Base-by-base conservation (phyloP, 2,888 invertebrate genomes). In the Conus canariensis region DNA sequence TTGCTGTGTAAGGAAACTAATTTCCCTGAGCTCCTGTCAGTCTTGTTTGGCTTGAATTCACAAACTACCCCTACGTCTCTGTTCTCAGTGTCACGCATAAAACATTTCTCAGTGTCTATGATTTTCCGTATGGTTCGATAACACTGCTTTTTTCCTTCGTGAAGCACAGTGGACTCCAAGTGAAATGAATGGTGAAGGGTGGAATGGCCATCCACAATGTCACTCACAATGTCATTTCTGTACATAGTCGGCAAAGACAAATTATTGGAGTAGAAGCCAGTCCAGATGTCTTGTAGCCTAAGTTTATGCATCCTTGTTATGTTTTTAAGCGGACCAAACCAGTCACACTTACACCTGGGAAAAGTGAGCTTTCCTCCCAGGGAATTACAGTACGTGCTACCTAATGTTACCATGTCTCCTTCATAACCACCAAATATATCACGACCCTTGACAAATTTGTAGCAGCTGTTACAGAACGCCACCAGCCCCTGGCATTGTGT, bases 141-240 rank as follows among this genome's bases (percentile, higher is more conserved):
- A 30, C 77, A 80, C 14, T 8, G 6, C 30, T 45, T 30, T 14
- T n/a, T 1, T 74, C 74, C 74, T 74, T 5, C 2, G 45, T 45
- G 10, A 6, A 16, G 0, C 10, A 19, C 30, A 4, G 0, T 0
- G 19, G 14, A 0, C 5, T 16, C 10, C 12, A 30, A 45, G 10
- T 45, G 30, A 80, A 80, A 14, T 12, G 14, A 30, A 80, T 80
- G 30, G 12, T 30, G 19, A 30, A 45, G 14, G 45, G 45, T 45
- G 45, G 4, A 45, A 45, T 45, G 45, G 45, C 45, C 45, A 3
- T 25, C 82, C 56, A 19, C 25, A 8, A 7, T 58, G 56, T 22
- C 58, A 19, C 58, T 8, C 16, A 22, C 8, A 6, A 83, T 19
- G 16, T 12, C 82, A 58, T 25, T 10, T 19, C 58, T 83, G 58